Conservation (phyloP, 2,113 vertebrate genomes). For the Microcebus murinus region DNA sequence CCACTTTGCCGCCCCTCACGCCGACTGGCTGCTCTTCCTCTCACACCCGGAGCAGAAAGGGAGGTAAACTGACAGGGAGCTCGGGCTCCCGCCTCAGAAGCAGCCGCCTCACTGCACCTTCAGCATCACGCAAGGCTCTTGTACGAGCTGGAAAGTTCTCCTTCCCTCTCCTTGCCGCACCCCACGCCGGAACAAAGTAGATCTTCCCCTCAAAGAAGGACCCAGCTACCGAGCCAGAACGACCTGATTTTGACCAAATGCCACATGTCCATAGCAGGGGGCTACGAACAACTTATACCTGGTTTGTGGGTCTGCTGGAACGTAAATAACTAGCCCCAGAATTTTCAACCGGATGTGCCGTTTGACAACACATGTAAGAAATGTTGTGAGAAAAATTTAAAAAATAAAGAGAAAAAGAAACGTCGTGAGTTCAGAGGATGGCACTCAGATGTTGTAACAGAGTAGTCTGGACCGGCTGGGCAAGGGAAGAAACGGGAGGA, state of each 20-base stretch:
- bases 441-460: not conserved
- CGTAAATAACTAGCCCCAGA: not conserved
- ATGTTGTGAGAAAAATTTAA: no score
- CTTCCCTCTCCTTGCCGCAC: not conserved
- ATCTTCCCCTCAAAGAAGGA: not conserved
- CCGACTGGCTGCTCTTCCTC: no score
- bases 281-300: no score
- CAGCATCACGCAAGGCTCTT: not conserved
- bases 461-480: not conserved
- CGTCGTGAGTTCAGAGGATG: not conserved
- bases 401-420: no score
- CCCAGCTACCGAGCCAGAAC: not conserved
- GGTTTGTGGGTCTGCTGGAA: not conserved
- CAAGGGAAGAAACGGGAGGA: accelerated
- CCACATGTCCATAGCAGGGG: not conserved
- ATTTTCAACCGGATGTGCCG: not conserved
- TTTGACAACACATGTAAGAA: accelerated
- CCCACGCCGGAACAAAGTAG: not conserved
- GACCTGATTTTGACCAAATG: not conserved
- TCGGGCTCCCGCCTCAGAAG: not conserved
- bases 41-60: no score
- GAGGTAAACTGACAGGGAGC: no score
- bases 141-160: not conserved
- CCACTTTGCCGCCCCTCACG: not conserved
- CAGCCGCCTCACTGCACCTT: not conserved